Conservation (phyloP, 2,888 invertebrate genomes). For the Diadegma fenestrale region DNA sequence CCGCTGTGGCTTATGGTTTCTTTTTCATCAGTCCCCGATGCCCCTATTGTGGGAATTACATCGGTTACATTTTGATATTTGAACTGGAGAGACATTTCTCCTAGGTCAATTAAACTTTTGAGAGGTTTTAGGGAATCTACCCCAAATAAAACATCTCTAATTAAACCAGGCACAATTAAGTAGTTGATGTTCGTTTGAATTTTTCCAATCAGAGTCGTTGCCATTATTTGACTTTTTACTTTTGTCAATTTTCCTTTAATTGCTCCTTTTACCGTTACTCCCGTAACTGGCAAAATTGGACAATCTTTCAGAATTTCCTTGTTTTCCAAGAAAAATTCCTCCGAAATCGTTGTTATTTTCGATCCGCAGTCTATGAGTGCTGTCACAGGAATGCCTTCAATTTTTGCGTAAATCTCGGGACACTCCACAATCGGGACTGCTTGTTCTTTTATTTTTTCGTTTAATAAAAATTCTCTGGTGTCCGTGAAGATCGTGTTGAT, state of each 20-base stretch:
- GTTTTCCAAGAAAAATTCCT: constrained; percentile 23
- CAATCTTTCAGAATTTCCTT: neutral
- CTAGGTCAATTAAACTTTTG: too few relatives aligned
- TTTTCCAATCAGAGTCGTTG: too few relatives aligned
- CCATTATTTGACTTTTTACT: neutral
- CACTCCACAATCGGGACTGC: neutral
- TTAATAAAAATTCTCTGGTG: neutral
- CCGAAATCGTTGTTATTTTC: constrained; percentile 31
- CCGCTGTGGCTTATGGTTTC: too few relatives aligned
- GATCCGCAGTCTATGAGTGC: constrained; percentile 34
- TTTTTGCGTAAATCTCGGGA: constrained; percentile 23
- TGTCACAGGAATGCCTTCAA: neutral
- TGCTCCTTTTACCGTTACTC: constrained; percentile 27
- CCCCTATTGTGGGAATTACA: too few relatives aligned
- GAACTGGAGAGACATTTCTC: too few relatives aligned
- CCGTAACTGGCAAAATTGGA: constrained; percentile 24
- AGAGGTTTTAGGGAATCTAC: too few relatives aligned
- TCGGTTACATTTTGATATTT: too few relatives aligned
- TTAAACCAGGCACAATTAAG: too few relatives aligned
- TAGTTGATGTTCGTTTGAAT: too few relatives aligned
- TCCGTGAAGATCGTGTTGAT: constrained; percentile 13
- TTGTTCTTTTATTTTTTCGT: neutral
- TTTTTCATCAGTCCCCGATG: too few relatives aligned
- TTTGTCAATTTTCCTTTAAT: neutral
- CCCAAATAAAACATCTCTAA: too few relatives aligned